Evolutionary conservation across 2,797 vertebrate species (phyloP).

Genomic region (Tauraco hartlaubi): DNA sequence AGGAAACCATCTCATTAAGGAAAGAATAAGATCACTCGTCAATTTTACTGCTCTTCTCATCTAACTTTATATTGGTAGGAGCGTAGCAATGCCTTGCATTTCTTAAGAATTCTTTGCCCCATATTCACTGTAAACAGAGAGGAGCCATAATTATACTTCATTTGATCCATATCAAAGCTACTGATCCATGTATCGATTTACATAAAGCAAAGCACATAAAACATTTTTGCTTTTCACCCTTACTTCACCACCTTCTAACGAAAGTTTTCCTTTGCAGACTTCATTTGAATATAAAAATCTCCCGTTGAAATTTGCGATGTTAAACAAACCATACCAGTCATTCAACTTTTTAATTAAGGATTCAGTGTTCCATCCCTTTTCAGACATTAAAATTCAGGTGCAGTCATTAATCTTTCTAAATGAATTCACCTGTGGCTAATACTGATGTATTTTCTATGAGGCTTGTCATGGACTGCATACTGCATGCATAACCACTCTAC

Average conservation of each 20-base stretch:
- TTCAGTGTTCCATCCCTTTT: slow-evolving; percentile 86
- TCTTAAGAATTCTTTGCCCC: slow-evolving; percentile 63
- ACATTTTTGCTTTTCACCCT: slow-evolving; percentile 80
- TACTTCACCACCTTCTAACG: slow-evolving; percentile 72
- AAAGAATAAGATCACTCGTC: slow-evolving; percentile 72
- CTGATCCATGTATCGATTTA: slow-evolving; percentile 82
- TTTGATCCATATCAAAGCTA: slow-evolving; percentile 85
- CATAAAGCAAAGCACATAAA: slow-evolving; percentile 80
- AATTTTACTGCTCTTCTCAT: slow-evolving; percentile 52
- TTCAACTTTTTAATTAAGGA: slow-evolving; percentile 91
- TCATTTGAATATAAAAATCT: slow-evolving; percentile 84
- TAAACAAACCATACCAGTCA: slow-evolving; percentile 88
- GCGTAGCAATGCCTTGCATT: slow-evolving; percentile 9
- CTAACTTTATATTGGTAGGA: slow-evolving; percentile 55
- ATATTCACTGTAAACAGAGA: slow-evolving; percentile 76
- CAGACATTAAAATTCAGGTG: slow-evolving; percentile 89
- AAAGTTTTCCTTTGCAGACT: slow-evolving; percentile 78
- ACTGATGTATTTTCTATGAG: slow-evolving; percentile 90
- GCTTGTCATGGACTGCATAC: slow-evolving; percentile 86
- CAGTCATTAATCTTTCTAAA: slow-evolving; percentile 91
- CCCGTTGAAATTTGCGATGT: slow-evolving; percentile 83
- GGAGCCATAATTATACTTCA: slow-evolving; percentile 76
- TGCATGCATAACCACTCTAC: slow-evolving; percentile 84
- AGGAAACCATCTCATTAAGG: slow-evolving; percentile 75
- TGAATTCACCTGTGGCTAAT: slow-evolving; percentile 91